phyloP scores from a whole-genome alignment of 2,888 invertebrate species.

The Malthinus seriepunctatus region DNA sequence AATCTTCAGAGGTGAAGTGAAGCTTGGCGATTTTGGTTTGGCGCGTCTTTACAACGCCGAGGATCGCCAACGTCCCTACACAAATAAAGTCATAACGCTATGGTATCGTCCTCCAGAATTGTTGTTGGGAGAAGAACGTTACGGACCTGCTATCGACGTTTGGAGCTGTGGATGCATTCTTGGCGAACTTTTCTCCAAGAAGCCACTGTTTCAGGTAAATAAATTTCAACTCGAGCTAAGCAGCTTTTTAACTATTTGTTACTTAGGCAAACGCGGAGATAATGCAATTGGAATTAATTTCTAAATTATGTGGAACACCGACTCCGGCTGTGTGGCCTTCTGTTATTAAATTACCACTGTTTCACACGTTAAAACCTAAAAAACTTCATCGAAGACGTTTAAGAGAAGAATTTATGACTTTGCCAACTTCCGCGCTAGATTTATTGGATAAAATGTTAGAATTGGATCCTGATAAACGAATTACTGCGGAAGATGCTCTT shows the following conservation, averaged over 20 bases:
- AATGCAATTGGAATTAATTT: constrained; percentile 93
- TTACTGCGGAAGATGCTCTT: constrained; percentile 92
- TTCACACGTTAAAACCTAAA: constrained; percentile 90
- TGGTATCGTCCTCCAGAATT: constrained; percentile 99
- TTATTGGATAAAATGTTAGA: constrained; percentile 95
- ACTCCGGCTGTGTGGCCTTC: constrained; percentile 96
- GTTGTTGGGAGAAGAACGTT: constrained; percentile 93
- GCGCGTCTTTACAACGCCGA: constrained; percentile 95
- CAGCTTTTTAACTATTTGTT: constrained; percentile 7
- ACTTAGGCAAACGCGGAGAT: constrained; percentile 86
- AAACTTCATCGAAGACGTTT: constrained; percentile 86
- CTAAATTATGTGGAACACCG: constrained; percentile 92
- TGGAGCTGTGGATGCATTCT: constrained; percentile 99
- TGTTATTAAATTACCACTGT: constrained; percentile 90
- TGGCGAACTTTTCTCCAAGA: constrained; percentile 94
- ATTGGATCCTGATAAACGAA: constrained; percentile 90
- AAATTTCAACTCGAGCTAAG: no score
- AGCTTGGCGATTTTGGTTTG: constrained; percentile 97
- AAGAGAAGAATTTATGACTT: constrained; percentile 90
- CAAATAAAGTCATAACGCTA: constrained; percentile 97
- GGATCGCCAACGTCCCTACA: constrained; percentile 93
- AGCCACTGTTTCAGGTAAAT: constrained; percentile 90
- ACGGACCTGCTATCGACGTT: constrained; percentile 97
- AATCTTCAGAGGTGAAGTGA: constrained; percentile 90
- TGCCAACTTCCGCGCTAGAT: constrained; percentile 87